Percentiles rank a stretch among this genome's conserved stretches.
Evolutionary conservation across 2,888 invertebrate genomes (phyloP).

Genomic region (Parnassius apollo): DNA sequence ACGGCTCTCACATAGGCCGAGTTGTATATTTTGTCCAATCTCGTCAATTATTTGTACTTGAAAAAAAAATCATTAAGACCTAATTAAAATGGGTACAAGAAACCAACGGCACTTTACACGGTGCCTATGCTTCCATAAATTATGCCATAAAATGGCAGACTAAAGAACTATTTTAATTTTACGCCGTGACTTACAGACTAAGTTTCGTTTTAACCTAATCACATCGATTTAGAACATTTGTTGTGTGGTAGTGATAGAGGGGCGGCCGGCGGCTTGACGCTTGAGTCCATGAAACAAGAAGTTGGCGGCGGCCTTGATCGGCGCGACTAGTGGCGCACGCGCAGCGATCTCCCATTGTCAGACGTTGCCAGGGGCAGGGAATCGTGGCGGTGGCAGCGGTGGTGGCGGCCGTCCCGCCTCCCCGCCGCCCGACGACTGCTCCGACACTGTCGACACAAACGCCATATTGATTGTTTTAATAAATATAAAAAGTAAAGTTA

Average conservation of each 20-base stretch:
- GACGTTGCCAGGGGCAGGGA: conserved; percentile 87
- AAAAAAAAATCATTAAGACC: conserved; percentile 53
- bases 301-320: conserved; percentile 84
- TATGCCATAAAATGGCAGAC: conserved; percentile 77
- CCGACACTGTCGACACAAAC: conserved; percentile 85
- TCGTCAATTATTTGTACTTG: conserved; percentile 36
- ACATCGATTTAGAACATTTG: conserved; percentile 81
- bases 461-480: no score
- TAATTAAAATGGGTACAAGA: conserved; percentile 74
- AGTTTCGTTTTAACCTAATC: conserved; percentile 72
- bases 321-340: conserved; percentile 82
- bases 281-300: conserved; percentile 85
- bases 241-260: conserved; percentile 76
- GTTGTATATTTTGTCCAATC: conserved; percentile 26
- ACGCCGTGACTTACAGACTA: conserved; percentile 73
- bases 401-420: conserved; percentile 88
- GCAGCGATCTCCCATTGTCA: conserved; percentile 87
- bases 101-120: conserved; percentile 69
- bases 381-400: conserved; percentile 89
- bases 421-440: conserved; percentile 90
- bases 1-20: conserved; percentile 28
- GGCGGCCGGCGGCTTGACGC: conserved; percentile 69
- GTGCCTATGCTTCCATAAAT: conserved; percentile 71
- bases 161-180: conserved; percentile 71
- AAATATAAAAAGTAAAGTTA: background rate